Evolutionary conservation across 2,888 invertebrate genomes (phyloP).

Genomic region (Drosophila pegasa): DNA sequence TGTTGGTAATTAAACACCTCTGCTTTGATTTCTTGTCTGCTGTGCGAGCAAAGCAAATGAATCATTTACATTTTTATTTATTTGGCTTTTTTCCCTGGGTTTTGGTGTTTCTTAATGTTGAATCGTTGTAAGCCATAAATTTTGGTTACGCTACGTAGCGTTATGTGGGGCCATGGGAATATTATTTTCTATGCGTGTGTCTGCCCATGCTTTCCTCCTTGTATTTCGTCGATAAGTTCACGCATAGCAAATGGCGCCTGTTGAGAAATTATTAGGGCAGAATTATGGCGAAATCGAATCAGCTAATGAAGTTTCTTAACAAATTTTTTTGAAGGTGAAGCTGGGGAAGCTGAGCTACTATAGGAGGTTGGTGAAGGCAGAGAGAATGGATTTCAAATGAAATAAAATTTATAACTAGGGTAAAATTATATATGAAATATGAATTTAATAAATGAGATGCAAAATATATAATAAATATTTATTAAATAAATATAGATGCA

Average conservation of each 20-base stretch:
- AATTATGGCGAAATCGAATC: slow-evolving; percentile 73
- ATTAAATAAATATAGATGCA: no score
- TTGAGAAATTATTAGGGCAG: slow-evolving; percentile 75
- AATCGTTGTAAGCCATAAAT: slow-evolving; percentile 79
- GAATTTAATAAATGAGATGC: no score
- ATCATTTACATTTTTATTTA: slow-evolving; percentile 71
- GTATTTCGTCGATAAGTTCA: slow-evolving; percentile 20
- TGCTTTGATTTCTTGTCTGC: slow-evolving; percentile 77
- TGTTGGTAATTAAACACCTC: slow-evolving; percentile 82
- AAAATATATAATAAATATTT: background rate
- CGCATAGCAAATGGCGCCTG: slow-evolving; percentile 71
- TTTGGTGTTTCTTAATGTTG: slow-evolving; percentile 66
- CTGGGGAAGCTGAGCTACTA: background rate
- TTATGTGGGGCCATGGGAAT: slow-evolving; percentile 74
- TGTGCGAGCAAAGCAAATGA: slow-evolving; percentile 72
- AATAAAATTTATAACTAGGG: background rate
- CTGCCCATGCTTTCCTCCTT: slow-evolving; percentile 3
- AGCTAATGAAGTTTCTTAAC: slow-evolving; percentile 64
- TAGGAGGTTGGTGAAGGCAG: background rate
- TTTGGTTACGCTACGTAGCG: slow-evolving; percentile 63
- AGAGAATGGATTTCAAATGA: background rate
- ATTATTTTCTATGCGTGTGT: slow-evolving; percentile 24
- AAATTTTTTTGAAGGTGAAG: background rate
- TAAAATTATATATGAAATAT: no score
- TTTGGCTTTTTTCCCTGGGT: slow-evolving; percentile 22